These are phyloP conservation scores for Papilio protenor DNA, from an alignment of 2,888 invertebrate genomes.

Conservation along the genomic window DNA sequence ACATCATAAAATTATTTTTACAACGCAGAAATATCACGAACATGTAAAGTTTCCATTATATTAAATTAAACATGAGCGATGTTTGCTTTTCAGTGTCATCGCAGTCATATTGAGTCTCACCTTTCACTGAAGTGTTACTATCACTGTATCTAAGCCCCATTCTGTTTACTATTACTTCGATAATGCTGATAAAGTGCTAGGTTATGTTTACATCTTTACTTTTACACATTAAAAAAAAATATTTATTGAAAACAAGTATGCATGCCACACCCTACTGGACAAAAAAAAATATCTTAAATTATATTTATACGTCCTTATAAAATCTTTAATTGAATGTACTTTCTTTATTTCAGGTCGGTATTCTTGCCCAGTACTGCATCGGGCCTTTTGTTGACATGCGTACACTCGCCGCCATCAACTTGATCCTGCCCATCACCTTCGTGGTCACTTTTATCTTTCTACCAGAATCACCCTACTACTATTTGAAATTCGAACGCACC, in stretches of 20 bases:
- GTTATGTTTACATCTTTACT: slow-evolving; percentile 24
- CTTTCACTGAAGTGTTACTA: slow-evolving; percentile 40
- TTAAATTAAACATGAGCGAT: slow-evolving; percentile 31
- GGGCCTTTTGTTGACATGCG: slow-evolving; percentile 84
- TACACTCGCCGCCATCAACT: slow-evolving; percentile 81
- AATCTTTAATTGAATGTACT: slow-evolving; percentile 31
- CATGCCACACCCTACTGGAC: neutral
- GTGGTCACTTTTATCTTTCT: slow-evolving; percentile 84
- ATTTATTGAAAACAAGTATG: slow-evolving; percentile 2
- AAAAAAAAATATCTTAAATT: too few species aligned
- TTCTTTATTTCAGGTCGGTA: slow-evolving; percentile 80
- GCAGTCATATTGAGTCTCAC: slow-evolving; percentile 37
- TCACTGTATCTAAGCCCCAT: slow-evolving; percentile 11
- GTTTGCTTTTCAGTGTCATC: slow-evolving; percentile 39
- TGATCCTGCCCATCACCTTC: slow-evolving; percentile 83
- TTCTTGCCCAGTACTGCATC: slow-evolving; percentile 85
- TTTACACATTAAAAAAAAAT: neutral
- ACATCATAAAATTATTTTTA: slow-evolving; percentile 14
- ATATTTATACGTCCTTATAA: neutral
- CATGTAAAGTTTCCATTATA: neutral
- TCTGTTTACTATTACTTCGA: slow-evolving; percentile 39
- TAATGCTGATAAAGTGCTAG: slow-evolving; percentile 39
- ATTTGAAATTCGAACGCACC: slow-evolving; percentile 80
- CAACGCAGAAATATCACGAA: slow-evolving; percentile 27
- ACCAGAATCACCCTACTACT: slow-evolving; percentile 88